phyloP scores from a whole-genome alignment of 2,797 vertebrate genomes.

The Halcyon badia region DNA sequence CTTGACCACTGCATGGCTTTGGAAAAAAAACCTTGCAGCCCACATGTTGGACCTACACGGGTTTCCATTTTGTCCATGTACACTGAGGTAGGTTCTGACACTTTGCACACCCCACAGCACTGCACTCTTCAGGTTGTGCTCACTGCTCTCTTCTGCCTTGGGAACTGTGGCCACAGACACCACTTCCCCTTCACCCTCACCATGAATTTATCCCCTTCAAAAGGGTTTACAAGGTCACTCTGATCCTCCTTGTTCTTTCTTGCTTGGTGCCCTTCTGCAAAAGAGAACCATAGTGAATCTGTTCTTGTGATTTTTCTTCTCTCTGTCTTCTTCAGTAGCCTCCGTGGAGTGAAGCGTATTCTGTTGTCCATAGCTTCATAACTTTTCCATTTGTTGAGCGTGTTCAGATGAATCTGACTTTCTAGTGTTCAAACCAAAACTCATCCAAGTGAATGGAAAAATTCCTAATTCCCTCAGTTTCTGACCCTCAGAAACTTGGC shows the following conservation, averaged over 20 bases:
- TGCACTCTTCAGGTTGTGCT: neutral
- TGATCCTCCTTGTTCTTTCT: neutral
- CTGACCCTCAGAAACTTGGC: constrained; percentile 22
- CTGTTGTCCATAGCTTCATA: neutral
- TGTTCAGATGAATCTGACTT: neutral
- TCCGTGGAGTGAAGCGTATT: neutral
- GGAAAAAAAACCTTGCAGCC: neutral
- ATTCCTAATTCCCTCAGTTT: constrained; percentile 18
- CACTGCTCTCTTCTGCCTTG: neutral
- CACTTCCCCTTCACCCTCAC: neutral
- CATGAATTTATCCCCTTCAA: neutral
- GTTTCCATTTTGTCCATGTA: fast-evolving
- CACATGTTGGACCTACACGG: neutral
- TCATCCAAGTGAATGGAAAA: constrained; percentile 35
- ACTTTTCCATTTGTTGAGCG: neutral
- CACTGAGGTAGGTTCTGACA: neutral
- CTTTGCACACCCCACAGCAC: fast-evolving
- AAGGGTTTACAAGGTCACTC: neutral
- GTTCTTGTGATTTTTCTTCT: neutral
- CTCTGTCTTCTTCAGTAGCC: neutral
- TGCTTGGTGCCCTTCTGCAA: neutral
- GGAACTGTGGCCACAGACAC: neutral
- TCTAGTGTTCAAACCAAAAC: neutral
- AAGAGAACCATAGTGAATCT: neutral
- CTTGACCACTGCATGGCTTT: neutral